Base-by-base conservation (phyloP, 2,797 vertebrate genomes). In the Acipenser ruthenus region DNA sequence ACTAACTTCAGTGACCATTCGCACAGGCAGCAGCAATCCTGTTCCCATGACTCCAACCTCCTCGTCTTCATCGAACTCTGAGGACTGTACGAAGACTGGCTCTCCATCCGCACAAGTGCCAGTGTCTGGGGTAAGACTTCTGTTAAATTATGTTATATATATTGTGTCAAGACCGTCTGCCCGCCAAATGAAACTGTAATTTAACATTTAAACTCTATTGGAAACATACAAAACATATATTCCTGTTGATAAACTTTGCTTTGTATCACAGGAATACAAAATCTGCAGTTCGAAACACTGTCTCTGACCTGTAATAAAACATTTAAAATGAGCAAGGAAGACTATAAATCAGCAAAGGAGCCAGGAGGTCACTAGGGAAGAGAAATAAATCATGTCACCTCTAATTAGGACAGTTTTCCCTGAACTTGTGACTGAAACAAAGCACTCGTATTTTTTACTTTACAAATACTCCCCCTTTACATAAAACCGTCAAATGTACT, bases 41-140 rank as follows among this genome's bases (percentile, higher is more conserved):
- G 92, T 99, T 70, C 87, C 96, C 65, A 95, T 98, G 93, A 98
- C 96, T 92, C 96, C 96, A 72, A 95, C 95, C 59, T 98, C 96
- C 71, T 95, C 95, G 0, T 98, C 96, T 71, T 98, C 96, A 74
- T 94, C 92, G 65, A 96, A 95, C 73, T 95, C 95, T 62, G 96
- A 99, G 23, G 95, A 98, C 69, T 96, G 95, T 80, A 92, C 92
- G 63, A 99, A 98, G 91, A 95, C 86, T 10, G 84, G 91, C 82
- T 96, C 95, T 80, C 93, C 96, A 4, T 80, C 91, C 2, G 77
- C 88, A 67, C 95, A 97, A 83, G 87, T 90, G 18, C 79, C 90
- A 67, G 82, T 88, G 72, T 87, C 94, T 1, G 91, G 91, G 89
- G 95, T 97, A 83, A 91, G 91, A 69, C 3, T 13, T n/a, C 11